Evolutionary conservation across 2,797 vertebrate species (phyloP).

Genomic region (Trematomus bernacchii): DNA sequence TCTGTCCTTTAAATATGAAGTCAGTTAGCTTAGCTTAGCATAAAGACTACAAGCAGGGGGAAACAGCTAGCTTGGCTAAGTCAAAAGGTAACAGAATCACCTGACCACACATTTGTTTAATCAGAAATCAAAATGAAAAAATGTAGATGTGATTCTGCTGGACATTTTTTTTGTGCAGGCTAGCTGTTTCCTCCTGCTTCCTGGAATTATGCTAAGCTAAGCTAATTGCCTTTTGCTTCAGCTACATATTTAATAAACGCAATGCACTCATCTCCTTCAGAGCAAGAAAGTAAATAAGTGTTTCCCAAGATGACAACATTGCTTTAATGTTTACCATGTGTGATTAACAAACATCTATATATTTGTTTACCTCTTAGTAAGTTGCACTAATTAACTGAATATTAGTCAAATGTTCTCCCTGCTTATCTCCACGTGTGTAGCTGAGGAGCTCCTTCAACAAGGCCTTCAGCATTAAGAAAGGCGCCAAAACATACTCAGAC

Average conservation of each 20-base stretch:
- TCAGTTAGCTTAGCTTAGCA: neutral
- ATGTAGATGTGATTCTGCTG: neutral
- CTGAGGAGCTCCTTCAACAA: conserved; percentile 98
- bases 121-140: neutral
- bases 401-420: conserved; percentile 4
- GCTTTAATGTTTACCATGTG: conserved; percentile 55
- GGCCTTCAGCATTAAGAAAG: conserved; percentile 98
- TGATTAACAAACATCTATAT: conserved; percentile 38
- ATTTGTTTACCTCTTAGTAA: conserved; percentile 1
- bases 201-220: neutral
- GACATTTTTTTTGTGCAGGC: neutral
- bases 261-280: neutral
- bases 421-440: conserved; percentile 72
- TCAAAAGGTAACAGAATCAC: neutral
- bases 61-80: neutral
- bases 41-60: neutral
- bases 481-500: conserved; percentile 95
- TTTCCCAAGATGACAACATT: conserved; percentile 30
- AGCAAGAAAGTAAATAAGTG: neutral
- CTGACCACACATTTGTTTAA: neutral
- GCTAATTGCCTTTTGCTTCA: neutral
- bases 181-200: neutral
- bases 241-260: neutral
- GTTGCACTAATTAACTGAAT: conserved; percentile 7
- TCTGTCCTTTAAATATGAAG: neutral